Conservation (phyloP, 1,140 invertebrate species). For the Venturia canescens region DNA sequence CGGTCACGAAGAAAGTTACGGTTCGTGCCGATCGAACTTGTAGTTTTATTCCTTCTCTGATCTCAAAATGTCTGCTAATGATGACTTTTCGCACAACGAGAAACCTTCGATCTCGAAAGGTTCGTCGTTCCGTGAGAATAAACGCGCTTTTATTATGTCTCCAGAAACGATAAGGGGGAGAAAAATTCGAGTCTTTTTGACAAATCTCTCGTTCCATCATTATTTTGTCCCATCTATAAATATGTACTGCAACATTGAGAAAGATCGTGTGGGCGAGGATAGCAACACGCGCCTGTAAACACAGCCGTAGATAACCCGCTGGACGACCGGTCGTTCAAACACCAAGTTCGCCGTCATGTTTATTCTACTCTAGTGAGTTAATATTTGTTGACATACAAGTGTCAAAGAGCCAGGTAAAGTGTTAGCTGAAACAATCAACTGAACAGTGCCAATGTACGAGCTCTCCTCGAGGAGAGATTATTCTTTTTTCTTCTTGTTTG, state of each 20-base stretch:
- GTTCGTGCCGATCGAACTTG: constrained; percentile 26
- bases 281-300: constrained; percentile 14
- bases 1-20: constrained; percentile 24
- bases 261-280: constrained; percentile 16
- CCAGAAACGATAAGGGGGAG: background rate
- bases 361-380: constrained; percentile 55
- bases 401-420: constrained; percentile 67
- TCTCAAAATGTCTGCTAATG: constrained; percentile 5
- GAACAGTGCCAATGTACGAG: constrained; percentile 3
- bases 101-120: background rate
- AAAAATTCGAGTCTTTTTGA: background rate
- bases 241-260: background rate
- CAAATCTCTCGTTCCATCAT: constrained; percentile 1
- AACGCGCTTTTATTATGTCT: background rate
- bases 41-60: background rate
- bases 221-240: background rate
- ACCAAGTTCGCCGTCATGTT: constrained; percentile 57
- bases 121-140: constrained; percentile 2
- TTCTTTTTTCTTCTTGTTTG: constrained; percentile 29
- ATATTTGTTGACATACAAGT: constrained; percentile 67
- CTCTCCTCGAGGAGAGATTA: constrained; percentile 13
- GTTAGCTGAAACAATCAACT: constrained; percentile 49
- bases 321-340: constrained; percentile 55
- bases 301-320: constrained; percentile 18
- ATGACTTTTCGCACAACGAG: constrained; percentile 18